phyloP scores from a whole-genome alignment of 2,113 vertebrate species.

The Corythornis vintsioides region DNA sequence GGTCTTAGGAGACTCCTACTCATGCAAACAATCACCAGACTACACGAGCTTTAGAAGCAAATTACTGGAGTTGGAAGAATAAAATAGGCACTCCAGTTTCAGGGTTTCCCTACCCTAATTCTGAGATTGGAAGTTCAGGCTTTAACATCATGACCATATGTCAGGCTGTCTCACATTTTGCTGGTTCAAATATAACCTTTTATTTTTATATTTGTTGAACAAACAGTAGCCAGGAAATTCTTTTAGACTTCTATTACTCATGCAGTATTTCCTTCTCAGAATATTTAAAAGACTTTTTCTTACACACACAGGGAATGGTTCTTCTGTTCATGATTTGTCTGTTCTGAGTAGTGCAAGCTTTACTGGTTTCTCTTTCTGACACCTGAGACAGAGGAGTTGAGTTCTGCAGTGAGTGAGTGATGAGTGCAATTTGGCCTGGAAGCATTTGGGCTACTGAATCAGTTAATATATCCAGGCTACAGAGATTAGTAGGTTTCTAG shows the following conservation, averaged over 20 bases:
- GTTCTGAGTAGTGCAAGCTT: neutral
- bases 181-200: slow-evolving; percentile 28
- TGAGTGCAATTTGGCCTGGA: neutral
- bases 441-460: neutral
- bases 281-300: slow-evolving; percentile 15
- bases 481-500: neutral
- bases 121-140: slow-evolving; percentile 6
- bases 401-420: neutral
- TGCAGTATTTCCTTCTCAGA: slow-evolving; percentile 38
- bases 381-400: neutral
- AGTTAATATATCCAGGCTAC: neutral
- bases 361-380: slow-evolving; percentile 22
- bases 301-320: slow-evolving; percentile 28
- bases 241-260: slow-evolving; percentile 58
- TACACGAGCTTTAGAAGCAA: slow-evolving; percentile 32
- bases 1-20: slow-evolving; percentile 40
- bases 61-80: slow-evolving; percentile 55
- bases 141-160: slow-evolving; percentile 62
- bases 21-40: slow-evolving; percentile 44
- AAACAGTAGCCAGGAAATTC: slow-evolving; percentile 69
- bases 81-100: slow-evolving; percentile 35
- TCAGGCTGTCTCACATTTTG: slow-evolving; percentile 35
- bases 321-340: slow-evolving; percentile 43
- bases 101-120: slow-evolving; percentile 47
- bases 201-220: slow-evolving; percentile 59